Conservation (phyloP, 2,797 vertebrate species). For the Sciurus vulgaris region DNA sequence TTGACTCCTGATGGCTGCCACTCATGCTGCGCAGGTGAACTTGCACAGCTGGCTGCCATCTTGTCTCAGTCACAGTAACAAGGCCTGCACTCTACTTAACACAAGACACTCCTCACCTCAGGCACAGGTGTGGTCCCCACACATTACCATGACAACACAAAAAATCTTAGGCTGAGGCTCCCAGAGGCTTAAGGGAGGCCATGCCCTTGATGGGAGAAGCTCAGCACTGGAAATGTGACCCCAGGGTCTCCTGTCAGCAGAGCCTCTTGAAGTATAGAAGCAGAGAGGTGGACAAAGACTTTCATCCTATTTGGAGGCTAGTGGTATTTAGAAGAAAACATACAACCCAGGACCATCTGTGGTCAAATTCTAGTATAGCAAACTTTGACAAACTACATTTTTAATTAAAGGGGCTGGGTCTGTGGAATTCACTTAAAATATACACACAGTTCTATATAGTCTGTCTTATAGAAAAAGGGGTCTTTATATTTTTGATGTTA, state of each 20-base stretch:
- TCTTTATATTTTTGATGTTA: neutral
- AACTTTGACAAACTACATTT: neutral
- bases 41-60: too few species aligned
- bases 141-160: neutral
- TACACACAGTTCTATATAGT: neutral
- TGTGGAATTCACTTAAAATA: neutral
- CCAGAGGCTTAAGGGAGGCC: too few species aligned
- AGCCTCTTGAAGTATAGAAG: too few species aligned
- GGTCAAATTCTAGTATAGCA: neutral
- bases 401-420: neutral
- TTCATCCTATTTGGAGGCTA: neutral
- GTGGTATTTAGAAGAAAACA: neutral
- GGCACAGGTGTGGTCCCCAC: neutral
- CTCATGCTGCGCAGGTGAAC: accelerated
- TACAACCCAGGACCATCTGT: neutral
- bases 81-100: neutral
- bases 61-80: too few species aligned
- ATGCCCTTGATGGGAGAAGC: neutral
- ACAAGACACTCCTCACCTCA: neutral
- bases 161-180: neutral
- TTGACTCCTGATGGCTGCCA: accelerated
- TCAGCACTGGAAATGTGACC: neutral
- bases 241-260: neutral
- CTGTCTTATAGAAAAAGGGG: neutral
- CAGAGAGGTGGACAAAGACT: neutral